Base-by-base conservation (phyloP, 92 coral and sea anemone genomes). In the Porites evermanni region DNA sequence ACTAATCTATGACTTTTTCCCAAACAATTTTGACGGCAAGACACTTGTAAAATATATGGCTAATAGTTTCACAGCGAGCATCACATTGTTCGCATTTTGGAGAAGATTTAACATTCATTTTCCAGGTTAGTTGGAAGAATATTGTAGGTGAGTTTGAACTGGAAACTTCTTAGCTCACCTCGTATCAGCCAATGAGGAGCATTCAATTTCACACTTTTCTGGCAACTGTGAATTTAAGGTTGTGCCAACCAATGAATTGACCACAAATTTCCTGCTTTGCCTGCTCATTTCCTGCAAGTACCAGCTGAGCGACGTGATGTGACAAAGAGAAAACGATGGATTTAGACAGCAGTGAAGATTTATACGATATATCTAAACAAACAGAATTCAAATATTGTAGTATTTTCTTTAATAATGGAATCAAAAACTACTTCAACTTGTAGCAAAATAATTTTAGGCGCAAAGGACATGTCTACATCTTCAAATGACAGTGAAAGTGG, bases 401-500 rank as follows among this genome's bases (percentile, higher is more conserved):
- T 66, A 44, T 79, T 29, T 29, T 29, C 32, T 29, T 29, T 29
- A 29, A 29, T 2, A 29, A 29, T 29, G 32, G 32, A 29, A 29
- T 29, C 75, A 66, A 79, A 38, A 19, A 79, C 47, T 32, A 21
- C 26, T 79, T 79, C 83, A 65, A 61, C 29, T 79, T 16, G 74
- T 19, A 66, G 74, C 73, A 79, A 79, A 79, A 47, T 64, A 79
- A 73, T 52, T 32, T 79, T 63, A 79, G 61, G 29, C 50, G 26
- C 73, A 2, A 23, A 79, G 66, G 61, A 64, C 26, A 53, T 18
- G 83, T 79, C 26, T 67, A 21, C 83, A 67, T 79, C 83, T 79
- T 79, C 72, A 17, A 79, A 79, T 79, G 83, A 64, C 47, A 79
- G 74, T 12, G 74, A 66, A 79, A 79, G 83, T 79, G 83, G 83